Conservation (phyloP, 2,888 invertebrate species). For the Chloroclysta siterata region DNA sequence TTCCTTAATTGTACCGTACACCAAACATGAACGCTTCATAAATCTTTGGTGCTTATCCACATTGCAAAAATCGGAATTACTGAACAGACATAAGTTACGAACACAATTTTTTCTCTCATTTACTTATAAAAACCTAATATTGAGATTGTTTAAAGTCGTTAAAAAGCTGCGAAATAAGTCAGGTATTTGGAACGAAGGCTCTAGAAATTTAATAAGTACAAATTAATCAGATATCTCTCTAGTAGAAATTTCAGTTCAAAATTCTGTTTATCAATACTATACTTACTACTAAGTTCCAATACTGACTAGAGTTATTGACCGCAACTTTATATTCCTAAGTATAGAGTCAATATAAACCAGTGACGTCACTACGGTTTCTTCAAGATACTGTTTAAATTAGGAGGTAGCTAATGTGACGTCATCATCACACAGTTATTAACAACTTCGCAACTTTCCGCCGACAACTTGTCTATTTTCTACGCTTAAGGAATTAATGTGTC, state of each 20-base stretch:
- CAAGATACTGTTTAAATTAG: constrained; percentile 78
- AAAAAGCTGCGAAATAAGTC: constrained; percentile 83
- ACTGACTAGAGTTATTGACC: constrained; percentile 79
- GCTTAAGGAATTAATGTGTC: constrained; percentile 85
- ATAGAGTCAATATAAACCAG: constrained; percentile 63
- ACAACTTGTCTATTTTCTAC: constrained; percentile 81
- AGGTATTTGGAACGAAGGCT: constrained; percentile 65
- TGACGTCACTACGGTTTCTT: constrained; percentile 68
- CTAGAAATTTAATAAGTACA: constrained; percentile 28
- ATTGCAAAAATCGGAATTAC: constrained; percentile 78
- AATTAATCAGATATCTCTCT: constrained; percentile 14
- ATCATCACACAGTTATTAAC: constrained; percentile 52
- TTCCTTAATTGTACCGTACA: constrained; percentile 79
- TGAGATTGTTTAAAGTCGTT: constrained; percentile 77
- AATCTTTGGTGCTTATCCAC: constrained; percentile 84
- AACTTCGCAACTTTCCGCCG: constrained; percentile 82
- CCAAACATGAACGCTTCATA: constrained; percentile 78
- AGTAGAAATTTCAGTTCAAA: constrained; percentile 14
- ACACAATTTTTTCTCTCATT: constrained; percentile 78
- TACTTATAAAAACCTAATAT: constrained; percentile 71
- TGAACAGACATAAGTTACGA: constrained; percentile 74
- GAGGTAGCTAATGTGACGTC: constrained; percentile 80
- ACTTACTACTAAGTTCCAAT: constrained; percentile 70
- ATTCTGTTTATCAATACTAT: constrained; percentile 20
- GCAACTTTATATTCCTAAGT: constrained; percentile 50